phyloP scores from a whole-genome alignment of 2,113 vertebrate species.

The Nothoprocta perdicaria region DNA sequence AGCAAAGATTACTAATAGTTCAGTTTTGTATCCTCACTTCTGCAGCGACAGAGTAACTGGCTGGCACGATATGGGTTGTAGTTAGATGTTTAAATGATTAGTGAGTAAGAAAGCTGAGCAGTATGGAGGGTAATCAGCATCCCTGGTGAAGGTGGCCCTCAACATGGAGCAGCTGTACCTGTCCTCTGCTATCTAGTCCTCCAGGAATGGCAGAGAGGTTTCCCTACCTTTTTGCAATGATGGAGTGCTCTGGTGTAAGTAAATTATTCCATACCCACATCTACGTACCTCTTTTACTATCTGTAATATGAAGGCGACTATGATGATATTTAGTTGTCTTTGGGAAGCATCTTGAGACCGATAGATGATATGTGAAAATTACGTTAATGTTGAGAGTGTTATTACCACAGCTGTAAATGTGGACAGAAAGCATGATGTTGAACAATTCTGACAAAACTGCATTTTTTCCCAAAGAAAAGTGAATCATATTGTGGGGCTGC shows the following conservation, averaged over 20 bases:
- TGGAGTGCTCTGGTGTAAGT: rapidly evolving
- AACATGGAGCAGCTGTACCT: neutral
- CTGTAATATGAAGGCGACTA: neutral
- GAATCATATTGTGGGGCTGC: neutral
- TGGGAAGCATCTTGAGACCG: neutral
- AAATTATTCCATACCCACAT: neutral
- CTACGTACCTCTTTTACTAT: neutral
- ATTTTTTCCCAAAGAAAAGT: conserved; percentile 9
- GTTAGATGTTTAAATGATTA: neutral
- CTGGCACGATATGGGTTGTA: neutral
- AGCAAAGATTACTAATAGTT: neutral
- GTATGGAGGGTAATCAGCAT: neutral
- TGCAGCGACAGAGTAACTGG: neutral
- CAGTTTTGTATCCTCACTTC: neutral
- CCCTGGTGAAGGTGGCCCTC: neutral
- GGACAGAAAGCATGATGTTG: neutral
- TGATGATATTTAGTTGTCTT: neutral
- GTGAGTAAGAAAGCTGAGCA: neutral
- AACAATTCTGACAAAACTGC: neutral
- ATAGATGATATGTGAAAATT: neutral
- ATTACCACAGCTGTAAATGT: neutral
- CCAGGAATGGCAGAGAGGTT: neutral
- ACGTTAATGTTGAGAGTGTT: neutral
- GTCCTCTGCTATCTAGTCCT: neutral
- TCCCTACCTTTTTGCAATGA: neutral